These are phyloP conservation scores for Diogma glabrata DNA, from an alignment of 2,888 invertebrate species.

Conservation along the genomic window DNA sequence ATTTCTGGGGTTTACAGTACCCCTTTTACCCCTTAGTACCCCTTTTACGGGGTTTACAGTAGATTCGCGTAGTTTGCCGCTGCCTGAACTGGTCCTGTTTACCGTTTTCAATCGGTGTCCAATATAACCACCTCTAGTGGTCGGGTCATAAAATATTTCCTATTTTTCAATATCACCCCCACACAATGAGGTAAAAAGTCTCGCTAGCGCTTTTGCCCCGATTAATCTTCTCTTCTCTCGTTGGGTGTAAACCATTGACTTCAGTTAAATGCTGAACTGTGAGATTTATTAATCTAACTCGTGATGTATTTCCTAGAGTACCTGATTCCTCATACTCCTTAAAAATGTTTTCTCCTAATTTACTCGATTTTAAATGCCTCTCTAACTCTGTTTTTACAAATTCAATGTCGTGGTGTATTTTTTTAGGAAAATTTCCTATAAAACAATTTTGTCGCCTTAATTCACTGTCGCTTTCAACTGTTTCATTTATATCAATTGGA, in stretches of 20 bases:
- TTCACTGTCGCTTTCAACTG: background rate
- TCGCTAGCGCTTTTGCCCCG: background rate
- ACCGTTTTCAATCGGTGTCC: background rate
- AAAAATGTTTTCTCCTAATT: background rate
- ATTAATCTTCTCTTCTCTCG: background rate
- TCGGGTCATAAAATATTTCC: background rate
- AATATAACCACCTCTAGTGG: background rate
- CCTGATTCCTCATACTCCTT: background rate
- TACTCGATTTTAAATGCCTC: background rate
- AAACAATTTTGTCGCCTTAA: background rate
- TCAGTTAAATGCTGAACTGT: background rate
- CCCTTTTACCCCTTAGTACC: no score
- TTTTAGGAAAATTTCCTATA: background rate
- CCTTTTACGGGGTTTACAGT: no score
- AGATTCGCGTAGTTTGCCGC: background rate
- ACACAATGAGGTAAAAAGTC: background rate
- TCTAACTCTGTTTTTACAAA: background rate
- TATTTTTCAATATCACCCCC: background rate
- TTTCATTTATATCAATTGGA: background rate
- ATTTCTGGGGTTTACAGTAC: no score
- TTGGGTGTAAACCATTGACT: background rate
- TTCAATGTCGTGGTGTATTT: background rate
- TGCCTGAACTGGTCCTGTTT: background rate
- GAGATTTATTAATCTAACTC: background rate
- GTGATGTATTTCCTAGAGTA: background rate